Evolutionary conservation across 2,888 invertebrate species (phyloP).

Genomic region (Lycophotia porphyrea): DNA sequence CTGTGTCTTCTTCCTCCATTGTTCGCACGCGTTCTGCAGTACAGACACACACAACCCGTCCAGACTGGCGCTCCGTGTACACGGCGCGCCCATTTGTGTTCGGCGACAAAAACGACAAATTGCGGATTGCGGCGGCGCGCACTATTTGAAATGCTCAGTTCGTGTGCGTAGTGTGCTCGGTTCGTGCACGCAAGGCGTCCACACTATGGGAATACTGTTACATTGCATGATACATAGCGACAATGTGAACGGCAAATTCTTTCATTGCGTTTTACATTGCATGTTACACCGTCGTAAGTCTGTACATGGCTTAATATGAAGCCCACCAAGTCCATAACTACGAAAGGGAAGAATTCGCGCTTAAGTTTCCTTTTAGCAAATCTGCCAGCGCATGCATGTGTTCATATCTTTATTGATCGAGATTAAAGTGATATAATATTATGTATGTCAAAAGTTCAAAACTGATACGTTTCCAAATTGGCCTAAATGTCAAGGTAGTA

Average conservation of each 20-base stretch:
- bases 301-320: background rate
- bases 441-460: constrained; percentile 58
- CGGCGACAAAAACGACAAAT: too few species aligned
- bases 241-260: too few species aligned
- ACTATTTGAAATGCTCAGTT: constrained; percentile 3
- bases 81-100: too few species aligned
- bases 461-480: constrained; percentile 48
- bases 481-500: constrained; percentile 65
- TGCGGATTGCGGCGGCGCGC: too few species aligned
- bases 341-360: background rate
- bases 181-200: background rate
- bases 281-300: too few species aligned
- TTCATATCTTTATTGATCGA: constrained; percentile 28
- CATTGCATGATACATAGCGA: background rate
- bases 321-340: background rate
- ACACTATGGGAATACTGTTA: constrained; percentile 10
- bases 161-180: background rate
- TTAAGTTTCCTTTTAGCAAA: background rate
- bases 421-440: constrained; percentile 30
- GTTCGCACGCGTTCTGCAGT: too few species aligned
- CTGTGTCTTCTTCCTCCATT: too few species aligned
- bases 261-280: background rate
- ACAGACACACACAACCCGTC: too few species aligned
- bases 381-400: constrained; percentile 1
- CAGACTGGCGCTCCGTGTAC: too few species aligned